These are phyloP conservation scores for Conus ventricosus DNA, from an alignment of 1,140 invertebrate species.

Conservation along the genomic window DNA sequence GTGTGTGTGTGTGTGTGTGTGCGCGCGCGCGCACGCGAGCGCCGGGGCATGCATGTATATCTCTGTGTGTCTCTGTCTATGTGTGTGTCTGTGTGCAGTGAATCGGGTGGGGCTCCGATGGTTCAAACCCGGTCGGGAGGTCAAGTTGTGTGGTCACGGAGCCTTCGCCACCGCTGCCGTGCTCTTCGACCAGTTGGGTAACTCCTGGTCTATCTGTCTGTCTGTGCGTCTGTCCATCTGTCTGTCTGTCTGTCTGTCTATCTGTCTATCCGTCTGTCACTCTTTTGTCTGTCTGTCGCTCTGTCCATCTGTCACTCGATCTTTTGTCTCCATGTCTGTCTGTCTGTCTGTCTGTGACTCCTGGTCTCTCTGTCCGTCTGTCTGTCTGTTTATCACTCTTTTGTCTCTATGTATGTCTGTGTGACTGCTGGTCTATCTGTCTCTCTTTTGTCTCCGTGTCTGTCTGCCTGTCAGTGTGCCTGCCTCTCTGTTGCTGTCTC, in stretches of 20 bases:
- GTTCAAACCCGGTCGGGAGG: conserved; percentile 15
- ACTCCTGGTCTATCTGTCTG: background rate
- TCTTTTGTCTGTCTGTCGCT: too few relatives aligned
- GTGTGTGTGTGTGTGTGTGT: conserved; percentile 6
- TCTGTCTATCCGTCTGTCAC: too few relatives aligned
- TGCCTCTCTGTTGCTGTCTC: too few relatives aligned
- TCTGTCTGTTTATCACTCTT: background rate
- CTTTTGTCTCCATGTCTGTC: too few relatives aligned
- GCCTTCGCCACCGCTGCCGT: conserved; percentile 2
- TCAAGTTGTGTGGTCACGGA: conserved; percentile 11
- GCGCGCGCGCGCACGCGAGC: background rate
- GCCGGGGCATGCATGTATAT: background rate
- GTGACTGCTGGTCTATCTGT: too few relatives aligned
- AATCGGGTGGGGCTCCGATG: background rate
- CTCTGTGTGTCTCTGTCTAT: background rate
- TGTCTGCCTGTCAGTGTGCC: too few relatives aligned
- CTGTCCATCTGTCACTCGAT: too few relatives aligned
- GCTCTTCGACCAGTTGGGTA: background rate
- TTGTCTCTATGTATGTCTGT: too few relatives aligned
- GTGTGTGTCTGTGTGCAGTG: background rate
- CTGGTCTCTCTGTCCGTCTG: too few relatives aligned
- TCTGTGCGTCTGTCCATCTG: background rate
- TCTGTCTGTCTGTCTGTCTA: background rate
- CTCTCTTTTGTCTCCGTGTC: too few relatives aligned
- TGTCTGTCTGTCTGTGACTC: too few relatives aligned